These are phyloP conservation scores for Drosophila subobscura DNA, from an alignment of 1,140 invertebrate genomes.

Conservation along the genomic window DNA sequence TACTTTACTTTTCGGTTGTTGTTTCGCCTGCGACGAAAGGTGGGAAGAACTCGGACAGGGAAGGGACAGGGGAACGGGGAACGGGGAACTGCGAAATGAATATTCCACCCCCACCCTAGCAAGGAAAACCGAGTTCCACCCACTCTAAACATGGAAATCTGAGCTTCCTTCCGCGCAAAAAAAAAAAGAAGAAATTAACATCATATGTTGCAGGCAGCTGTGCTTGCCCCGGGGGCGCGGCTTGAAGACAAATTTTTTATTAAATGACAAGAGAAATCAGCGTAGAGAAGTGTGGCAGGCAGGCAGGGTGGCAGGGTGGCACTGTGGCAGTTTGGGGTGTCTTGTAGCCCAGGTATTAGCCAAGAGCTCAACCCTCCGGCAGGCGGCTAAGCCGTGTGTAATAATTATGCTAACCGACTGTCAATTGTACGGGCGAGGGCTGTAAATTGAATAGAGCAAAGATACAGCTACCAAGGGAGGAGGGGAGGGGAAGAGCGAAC, in stretches of 20 bases:
- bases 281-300: conserved; percentile 20
- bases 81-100: too few species aligned
- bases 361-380: conserved; percentile 11
- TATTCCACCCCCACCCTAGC: too few species aligned
- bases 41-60: too few species aligned
- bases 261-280: conserved; percentile 29
- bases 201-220: too few species aligned
- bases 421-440: conserved; percentile 64
- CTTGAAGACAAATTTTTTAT: conserved; percentile 50
- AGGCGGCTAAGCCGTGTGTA: conserved; percentile 66
- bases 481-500: not conserved
- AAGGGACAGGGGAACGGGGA: conserved; percentile 6
- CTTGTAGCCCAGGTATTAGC: conserved; percentile 15
- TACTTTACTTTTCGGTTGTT: too few species aligned
- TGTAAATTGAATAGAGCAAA: conserved; percentile 60
- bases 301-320: conserved; percentile 12
- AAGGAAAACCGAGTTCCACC: too few species aligned
- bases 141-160: too few species aligned
- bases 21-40: too few species aligned
- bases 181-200: too few species aligned
- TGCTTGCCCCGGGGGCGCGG: too few species aligned
- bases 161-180: too few species aligned
- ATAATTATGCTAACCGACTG: conserved; percentile 83
- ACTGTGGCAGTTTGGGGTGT: conserved; percentile 14
- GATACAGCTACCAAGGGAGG: conserved; percentile 3